A percentile compares a stretch with the other conserved stretches of the same genome.
phyloP scores from a whole-genome alignment of 2,797 vertebrate species.

The Gorsachius magnificus region DNA sequence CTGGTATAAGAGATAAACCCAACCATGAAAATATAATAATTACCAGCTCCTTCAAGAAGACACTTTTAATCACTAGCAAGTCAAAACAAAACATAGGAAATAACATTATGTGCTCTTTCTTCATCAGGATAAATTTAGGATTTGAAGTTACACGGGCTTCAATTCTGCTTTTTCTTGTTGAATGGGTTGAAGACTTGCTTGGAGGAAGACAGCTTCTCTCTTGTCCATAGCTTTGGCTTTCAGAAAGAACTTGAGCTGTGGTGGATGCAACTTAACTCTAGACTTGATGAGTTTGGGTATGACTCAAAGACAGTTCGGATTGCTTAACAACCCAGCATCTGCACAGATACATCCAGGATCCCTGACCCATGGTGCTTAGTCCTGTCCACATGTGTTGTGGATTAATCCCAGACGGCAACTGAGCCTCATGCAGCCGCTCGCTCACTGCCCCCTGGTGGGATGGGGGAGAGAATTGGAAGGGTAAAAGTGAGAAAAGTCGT shows the following conservation, averaged over 20 bases:
- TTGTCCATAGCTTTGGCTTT: not conserved
- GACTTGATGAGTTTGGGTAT: not conserved
- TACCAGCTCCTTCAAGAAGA: not conserved
- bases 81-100: not conserved
- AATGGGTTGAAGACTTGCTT: not conserved
- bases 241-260: not conserved
- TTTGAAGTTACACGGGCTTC: not conserved
- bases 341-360: not conserved
- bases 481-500: not conserved
- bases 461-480: not conserved
- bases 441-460: not conserved
- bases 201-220: not conserved
- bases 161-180: not conserved
- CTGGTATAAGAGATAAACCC: not conserved
- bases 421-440: fast-evolving
- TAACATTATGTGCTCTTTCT: not conserved
- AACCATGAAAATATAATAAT: not conserved
- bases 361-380: not conserved
- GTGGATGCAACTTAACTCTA: not conserved
- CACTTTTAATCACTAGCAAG: not conserved
- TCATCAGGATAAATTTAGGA: not conserved
- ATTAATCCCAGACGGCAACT: not conserved
- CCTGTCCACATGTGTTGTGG: not conserved
- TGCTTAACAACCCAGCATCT: not conserved
- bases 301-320: not conserved